Conservation (phyloP, 2,113 vertebrate species). For the Sturnira hondurensis region DNA sequence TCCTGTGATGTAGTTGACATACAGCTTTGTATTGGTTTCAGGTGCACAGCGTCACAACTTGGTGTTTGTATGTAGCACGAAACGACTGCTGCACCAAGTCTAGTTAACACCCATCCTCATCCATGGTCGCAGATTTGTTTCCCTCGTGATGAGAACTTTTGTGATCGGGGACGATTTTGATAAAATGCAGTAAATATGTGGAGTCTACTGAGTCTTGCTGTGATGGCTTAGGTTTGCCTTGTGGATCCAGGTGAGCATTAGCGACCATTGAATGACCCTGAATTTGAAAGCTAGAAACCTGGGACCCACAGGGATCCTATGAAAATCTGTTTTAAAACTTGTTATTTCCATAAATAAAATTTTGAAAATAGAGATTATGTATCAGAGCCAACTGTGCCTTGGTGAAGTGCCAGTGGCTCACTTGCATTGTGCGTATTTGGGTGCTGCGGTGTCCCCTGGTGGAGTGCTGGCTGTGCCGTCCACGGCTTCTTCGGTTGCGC, state of each 20-base stretch:
- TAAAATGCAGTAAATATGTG: neutral
- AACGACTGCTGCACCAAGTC: neutral
- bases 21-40: neutral
- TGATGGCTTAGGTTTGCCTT: neutral
- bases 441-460: neutral
- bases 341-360: neutral
- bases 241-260: neutral
- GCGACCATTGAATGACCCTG: neutral
- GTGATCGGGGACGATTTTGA: neutral
- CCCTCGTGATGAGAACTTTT: neutral
- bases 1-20: neutral
- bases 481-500: neutral
- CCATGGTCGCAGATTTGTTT: neutral
- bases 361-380: neutral
- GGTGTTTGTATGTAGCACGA: neutral
- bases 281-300: neutral
- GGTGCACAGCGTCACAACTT: neutral
- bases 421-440: neutral
- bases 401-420: fast-evolving
- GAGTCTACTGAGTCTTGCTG: neutral
- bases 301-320: neutral
- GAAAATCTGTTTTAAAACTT: neutral
- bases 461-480: neutral
- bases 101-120: neutral
- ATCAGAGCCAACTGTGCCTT: neutral